These are phyloP conservation scores for Mimachlamys varia DNA, from an alignment of 2,888 invertebrate genomes.

Conservation along the genomic window DNA sequence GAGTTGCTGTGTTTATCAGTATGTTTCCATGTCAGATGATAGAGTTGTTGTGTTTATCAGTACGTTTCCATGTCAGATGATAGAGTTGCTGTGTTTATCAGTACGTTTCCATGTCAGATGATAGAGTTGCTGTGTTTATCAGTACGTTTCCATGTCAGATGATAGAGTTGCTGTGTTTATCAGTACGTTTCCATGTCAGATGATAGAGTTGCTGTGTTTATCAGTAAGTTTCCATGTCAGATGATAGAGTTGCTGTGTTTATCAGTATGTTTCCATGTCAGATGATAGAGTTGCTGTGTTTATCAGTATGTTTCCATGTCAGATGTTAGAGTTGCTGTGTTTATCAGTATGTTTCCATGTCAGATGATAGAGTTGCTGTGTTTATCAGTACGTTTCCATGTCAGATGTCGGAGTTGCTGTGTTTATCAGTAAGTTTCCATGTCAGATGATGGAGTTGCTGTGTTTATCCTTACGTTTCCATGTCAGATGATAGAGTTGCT, in stretches of 20 bases:
- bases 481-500: constrained; percentile 86
- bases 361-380: constrained; percentile 88
- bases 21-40: constrained; percentile 79
- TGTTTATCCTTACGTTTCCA: constrained; percentile 80
- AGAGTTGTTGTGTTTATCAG: constrained; percentile 88
- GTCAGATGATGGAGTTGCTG: constrained; percentile 86
- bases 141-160: constrained; percentile 59
- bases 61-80: constrained; percentile 61
- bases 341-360: too few species aligned
- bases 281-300: constrained; percentile 88
- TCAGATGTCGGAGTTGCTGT: constrained; percentile 87
- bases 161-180: constrained; percentile 89
- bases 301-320: neutral
- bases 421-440: constrained; percentile 76
- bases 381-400: too few species aligned
- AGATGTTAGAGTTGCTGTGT: constrained; percentile 88
- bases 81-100: constrained; percentile 90
- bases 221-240: constrained; percentile 57
- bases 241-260: constrained; percentile 88
- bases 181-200: constrained; percentile 58
- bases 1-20: constrained; percentile 88
- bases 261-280: constrained; percentile 51
- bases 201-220: constrained; percentile 89
- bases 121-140: constrained; percentile 90
- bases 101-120: constrained; percentile 60